phyloP scores from a whole-genome alignment of 2,888 invertebrate genomes.

The Drosophila pseudotakahashii region DNA sequence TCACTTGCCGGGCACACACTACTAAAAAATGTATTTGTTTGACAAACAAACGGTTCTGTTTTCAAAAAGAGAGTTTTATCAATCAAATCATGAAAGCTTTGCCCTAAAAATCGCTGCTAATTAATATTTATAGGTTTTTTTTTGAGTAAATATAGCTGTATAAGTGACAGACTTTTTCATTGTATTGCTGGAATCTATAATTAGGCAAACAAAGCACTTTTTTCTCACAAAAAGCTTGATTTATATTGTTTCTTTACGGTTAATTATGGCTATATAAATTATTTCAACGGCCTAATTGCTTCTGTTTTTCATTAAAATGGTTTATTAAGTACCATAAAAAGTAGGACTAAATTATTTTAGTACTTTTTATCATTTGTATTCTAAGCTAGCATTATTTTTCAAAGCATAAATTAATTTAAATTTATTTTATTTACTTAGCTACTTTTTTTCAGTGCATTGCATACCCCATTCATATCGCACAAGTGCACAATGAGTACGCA shows the following conservation, averaged over 20 bases:
- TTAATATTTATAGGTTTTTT: neutral
- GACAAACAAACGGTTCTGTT: neutral
- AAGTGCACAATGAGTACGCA: slow-evolving; percentile 15
- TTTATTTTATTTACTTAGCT: too few relatives aligned
- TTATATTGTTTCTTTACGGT: too few relatives aligned
- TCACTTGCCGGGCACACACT: slow-evolving; percentile 6
- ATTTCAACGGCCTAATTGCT: too few relatives aligned
- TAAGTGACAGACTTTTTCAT: neutral
- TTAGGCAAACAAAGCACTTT: too few relatives aligned
- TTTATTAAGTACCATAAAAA: neutral
- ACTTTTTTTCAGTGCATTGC: neutral
- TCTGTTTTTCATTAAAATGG: neutral
- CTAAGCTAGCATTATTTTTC: too few relatives aligned
- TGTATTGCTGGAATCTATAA: too few relatives aligned
- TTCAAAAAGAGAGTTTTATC: neutral
- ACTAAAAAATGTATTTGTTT: slow-evolving; percentile 1
- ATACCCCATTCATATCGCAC: slow-evolving; percentile 16
- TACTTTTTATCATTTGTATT: too few relatives aligned
- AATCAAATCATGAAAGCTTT: neutral
- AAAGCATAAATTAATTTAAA: too few relatives aligned
- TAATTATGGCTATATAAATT: too few relatives aligned
- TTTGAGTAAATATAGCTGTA: neutral
- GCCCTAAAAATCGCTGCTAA: neutral
- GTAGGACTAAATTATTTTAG: too few relatives aligned
- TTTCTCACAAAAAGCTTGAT: too few relatives aligned